Conservation (phyloP, 2,888 invertebrate species). For the Chrysolina americana region DNA sequence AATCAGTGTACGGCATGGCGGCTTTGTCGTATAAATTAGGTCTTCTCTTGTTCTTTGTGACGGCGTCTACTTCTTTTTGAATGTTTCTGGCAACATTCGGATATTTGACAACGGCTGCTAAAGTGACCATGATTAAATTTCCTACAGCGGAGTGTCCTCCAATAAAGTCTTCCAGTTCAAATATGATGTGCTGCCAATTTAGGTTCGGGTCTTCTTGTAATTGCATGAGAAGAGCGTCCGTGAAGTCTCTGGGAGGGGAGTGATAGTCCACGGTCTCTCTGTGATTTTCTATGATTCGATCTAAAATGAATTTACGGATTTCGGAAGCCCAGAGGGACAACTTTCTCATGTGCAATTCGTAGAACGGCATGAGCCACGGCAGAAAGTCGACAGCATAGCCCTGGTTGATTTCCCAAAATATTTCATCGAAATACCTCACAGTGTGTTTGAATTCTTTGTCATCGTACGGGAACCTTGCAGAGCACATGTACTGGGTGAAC, state of each 20-base stretch:
- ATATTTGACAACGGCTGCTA: slow-evolving; percentile 79
- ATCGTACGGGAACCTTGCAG: slow-evolving; percentile 80
- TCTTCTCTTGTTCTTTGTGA: slow-evolving; percentile 72
- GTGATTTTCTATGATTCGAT: slow-evolving; percentile 77
- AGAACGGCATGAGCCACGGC: slow-evolving; percentile 85
- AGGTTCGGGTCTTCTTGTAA: slow-evolving; percentile 74
- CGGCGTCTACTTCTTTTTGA: slow-evolving; percentile 78
- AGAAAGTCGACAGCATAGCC: slow-evolving; percentile 90
- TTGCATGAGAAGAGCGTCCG: slow-evolving; percentile 83
- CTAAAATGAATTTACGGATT: slow-evolving; percentile 82
- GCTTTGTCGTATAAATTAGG: slow-evolving; percentile 79
- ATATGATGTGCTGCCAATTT: slow-evolving; percentile 85
- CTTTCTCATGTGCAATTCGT: slow-evolving; percentile 78
- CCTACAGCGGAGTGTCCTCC: slow-evolving; percentile 92
- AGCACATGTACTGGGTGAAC: slow-evolving; percentile 90
- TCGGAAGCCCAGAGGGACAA: slow-evolving; percentile 79
- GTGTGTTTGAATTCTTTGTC: slow-evolving; percentile 79
- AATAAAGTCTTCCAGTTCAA: slow-evolving; percentile 88
- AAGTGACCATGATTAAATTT: slow-evolving; percentile 84
- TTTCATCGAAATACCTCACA: slow-evolving; percentile 83
- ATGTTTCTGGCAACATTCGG: slow-evolving; percentile 78
- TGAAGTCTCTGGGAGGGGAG: slow-evolving; percentile 80
- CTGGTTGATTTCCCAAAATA: slow-evolving; percentile 94
- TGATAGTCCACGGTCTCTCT: slow-evolving; percentile 72
- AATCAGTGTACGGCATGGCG: slow-evolving; percentile 85